Base-by-base conservation (phyloP, 64 coral and sea anemone genomes). In the Montipora efflorescens region DNA sequence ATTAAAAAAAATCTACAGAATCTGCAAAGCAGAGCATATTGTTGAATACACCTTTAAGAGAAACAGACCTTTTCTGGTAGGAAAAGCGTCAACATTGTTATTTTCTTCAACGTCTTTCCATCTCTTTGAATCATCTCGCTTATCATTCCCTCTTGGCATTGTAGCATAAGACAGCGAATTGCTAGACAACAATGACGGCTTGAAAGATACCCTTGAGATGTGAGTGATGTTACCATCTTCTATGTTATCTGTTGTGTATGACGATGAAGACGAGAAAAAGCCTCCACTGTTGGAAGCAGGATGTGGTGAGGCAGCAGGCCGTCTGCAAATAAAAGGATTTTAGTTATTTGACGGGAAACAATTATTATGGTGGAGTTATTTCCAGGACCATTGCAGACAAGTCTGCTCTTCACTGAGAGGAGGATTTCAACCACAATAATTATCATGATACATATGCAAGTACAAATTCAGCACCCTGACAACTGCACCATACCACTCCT, bases 161-260 rank as follows among this genome's bases (percentile, higher is more conserved):
- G 96, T 98, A 44, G 90, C 96, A 90, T 98, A 98, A 2, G 93
- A 81, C 9, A 90, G 87, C 13, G 47, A 50, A 11, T 92, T 47
- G 70, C 67, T 88, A 74, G 83, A 84, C 2, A 87, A 89, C 2
- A 87, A 94, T 45, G 93, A 69, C 16, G 96, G 82, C 64, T 97
- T 97, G 75, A 94, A 97, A 69, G 81, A 88, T 69, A 89, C 90
- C 50, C 83, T 94, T 15, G 83, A 81, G 15, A 94, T 78, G 68
- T 89, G 84, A 58, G 84, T 83, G 10, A 67, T 47, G 18, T 47
- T 48, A 14, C 82, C 82, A 68, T 85, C 83, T 59, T 69, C 22
- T 77, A 91, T 69, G 81, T 93, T 84, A 28, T 93, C 91, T 79
- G 83, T 93, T 43, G 91, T 88, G 20, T 93, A 92, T 70, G 95